phyloP scores from a whole-genome alignment of 37 sponge, comb jelly and placozoan species.

The Dysidea cf. avara region DNA sequence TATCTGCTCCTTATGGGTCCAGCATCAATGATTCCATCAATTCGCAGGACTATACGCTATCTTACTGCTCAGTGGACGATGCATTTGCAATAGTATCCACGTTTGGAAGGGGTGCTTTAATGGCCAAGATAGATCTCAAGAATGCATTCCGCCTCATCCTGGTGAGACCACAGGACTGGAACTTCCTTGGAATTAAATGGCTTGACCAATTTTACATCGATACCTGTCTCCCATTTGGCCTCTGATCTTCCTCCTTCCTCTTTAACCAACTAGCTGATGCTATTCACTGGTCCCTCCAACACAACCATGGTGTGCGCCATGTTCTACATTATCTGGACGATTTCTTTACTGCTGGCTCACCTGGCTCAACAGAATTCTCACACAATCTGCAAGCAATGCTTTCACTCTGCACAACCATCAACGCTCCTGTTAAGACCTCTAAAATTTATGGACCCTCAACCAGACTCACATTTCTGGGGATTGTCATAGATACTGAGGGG shows the following conservation, averaged over 20 bases:
- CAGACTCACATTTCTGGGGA: no score
- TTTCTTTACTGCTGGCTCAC: not conserved
- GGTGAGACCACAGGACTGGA: constrained; percentile 28
- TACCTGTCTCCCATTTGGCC: constrained; percentile 31
- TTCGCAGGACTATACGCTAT: constrained; percentile 8
- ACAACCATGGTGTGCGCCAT: not conserved
- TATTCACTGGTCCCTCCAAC: constrained; percentile 6
- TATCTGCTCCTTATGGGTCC: constrained; percentile 12
- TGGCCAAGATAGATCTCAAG: constrained; percentile 26
- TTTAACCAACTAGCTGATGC: constrained; percentile 27
- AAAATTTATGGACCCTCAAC: no score
- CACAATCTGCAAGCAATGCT: not conserved
- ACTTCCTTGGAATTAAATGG: constrained; percentile 22
- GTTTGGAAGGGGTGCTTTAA: constrained; percentile 4
- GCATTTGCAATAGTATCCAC: not conserved
- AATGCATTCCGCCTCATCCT: constrained; percentile 15
- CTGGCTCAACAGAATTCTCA: no score
- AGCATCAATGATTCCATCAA: constrained; percentile 29
- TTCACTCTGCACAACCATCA: no score
- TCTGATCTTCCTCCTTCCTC: constrained; percentile 21
- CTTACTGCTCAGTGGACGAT: constrained; percentile 15
- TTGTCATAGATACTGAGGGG: no score
- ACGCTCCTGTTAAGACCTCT: no score
- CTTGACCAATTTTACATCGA: constrained; percentile 21
- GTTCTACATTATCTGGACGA: constrained; percentile 23